Conservation (phyloP, 2,113 vertebrate genomes). For the Hyla sarda region DNA sequence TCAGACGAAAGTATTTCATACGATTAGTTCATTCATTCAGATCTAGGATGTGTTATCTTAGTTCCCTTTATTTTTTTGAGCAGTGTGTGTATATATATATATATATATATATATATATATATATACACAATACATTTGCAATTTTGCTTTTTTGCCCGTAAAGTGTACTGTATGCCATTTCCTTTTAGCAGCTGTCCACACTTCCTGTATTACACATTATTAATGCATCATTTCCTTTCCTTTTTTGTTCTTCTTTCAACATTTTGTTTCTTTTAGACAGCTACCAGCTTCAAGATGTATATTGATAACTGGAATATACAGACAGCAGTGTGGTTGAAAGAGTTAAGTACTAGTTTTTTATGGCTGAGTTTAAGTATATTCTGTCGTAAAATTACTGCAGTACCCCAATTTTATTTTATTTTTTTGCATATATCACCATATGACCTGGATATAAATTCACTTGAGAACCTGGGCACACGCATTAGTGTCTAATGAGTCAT, state of each 20-base stretch:
- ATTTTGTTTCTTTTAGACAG: conserved; percentile 46
- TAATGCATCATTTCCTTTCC: neutral
- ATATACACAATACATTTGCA: too few relatives aligned
- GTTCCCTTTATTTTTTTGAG: too few relatives aligned
- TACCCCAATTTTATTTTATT: too few relatives aligned
- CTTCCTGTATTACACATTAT: neutral
- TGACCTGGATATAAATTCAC: too few relatives aligned
- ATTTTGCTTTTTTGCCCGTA: neutral
- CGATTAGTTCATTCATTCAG: too few relatives aligned
- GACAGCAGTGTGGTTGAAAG: conserved; percentile 61
- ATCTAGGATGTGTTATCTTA: too few relatives aligned
- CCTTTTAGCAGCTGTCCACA: neutral
- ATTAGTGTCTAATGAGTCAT: neutral
- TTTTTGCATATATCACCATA: too few relatives aligned
- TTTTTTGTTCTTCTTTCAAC: neutral
- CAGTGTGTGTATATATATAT: too few relatives aligned
- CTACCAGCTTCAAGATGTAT: conserved; percentile 59
- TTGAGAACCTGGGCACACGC: neutral
- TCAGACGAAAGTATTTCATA: too few relatives aligned
- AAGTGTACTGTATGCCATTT: neutral
- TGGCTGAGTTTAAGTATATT: neutral
- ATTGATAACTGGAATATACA: conserved; percentile 63
- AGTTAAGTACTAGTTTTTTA: conserved; percentile 49
- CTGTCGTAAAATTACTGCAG: neutral
- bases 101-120: neutral